phyloP scores from a whole-genome alignment of 1,140 invertebrate species.

The Matsumurasca onukii region DNA sequence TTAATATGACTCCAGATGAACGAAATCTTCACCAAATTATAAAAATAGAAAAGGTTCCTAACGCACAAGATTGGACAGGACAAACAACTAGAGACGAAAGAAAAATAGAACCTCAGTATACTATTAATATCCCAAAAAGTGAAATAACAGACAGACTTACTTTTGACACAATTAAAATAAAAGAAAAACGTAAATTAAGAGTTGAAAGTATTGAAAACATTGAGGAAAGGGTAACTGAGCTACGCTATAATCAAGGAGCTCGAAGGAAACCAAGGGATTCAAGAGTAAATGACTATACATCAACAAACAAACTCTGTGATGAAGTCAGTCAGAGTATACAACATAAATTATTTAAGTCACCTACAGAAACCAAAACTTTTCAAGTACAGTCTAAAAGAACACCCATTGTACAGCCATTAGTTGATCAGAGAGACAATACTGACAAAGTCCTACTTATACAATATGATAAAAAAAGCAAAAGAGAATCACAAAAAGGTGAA shows the following conservation, averaged over 20 bases:
- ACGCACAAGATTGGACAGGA: too few relatives aligned
- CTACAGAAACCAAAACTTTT: constrained; percentile 1
- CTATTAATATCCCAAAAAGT: constrained; percentile 10
- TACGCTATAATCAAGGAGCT: not conserved
- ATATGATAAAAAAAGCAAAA: constrained; percentile 8
- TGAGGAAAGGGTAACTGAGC: constrained; percentile 1
- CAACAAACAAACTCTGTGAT: not conserved
- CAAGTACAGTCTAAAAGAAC: not conserved
- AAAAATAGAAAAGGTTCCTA: constrained; percentile 6
- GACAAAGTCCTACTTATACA: constrained; percentile 11
- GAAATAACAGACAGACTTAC: not conserved
- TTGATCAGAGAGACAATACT: not conserved
- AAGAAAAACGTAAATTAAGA: constrained; percentile 18
- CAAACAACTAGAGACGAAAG: not conserved
- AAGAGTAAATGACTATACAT: not conserved
- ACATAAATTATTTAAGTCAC: not conserved
- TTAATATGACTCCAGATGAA: not conserved
- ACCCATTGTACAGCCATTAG: not conserved
- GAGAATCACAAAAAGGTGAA: not conserved
- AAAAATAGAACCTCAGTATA: not conserved
- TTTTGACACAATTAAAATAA: not conserved
- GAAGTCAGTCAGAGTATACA: not conserved
- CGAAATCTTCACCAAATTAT: constrained; percentile 12
- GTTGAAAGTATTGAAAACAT: not conserved
- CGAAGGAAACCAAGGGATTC: not conserved